These are phyloP conservation scores for Ganaspis brasiliensis DNA, from an alignment of 2,888 invertebrate genomes.

Conservation along the genomic window DNA sequence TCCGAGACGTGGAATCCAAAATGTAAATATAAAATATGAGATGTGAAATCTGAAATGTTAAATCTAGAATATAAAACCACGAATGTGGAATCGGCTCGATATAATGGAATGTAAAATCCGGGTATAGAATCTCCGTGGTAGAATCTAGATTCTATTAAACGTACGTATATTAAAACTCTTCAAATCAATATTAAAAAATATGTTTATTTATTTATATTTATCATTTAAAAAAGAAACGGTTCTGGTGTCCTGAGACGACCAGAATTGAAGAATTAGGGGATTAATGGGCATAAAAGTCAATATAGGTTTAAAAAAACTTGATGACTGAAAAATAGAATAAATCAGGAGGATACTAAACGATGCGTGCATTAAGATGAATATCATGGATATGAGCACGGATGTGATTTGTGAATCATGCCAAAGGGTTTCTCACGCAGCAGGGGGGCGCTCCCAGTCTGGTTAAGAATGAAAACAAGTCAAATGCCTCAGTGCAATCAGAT, in stretches of 20 bases:
- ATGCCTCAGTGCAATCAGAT: conserved; percentile 36
- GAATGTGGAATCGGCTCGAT: too few relatives aligned
- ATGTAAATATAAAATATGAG: too few relatives aligned
- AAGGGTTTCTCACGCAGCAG: conserved; percentile 41
- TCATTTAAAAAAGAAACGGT: too few relatives aligned
- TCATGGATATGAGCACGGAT: conserved; percentile 12
- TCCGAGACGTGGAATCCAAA: too few relatives aligned
- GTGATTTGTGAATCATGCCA: conserved; percentile 37
- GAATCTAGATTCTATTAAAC: too few relatives aligned
- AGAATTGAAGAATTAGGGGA: neutral
- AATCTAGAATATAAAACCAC: too few relatives aligned
- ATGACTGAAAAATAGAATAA: conserved; percentile 21
- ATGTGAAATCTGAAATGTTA: too few relatives aligned
- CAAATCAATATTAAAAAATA: too few relatives aligned
- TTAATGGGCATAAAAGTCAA: conserved; percentile 1
- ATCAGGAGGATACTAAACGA: conserved; percentile 35
- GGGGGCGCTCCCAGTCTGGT: conserved; percentile 38
- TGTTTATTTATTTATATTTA: too few relatives aligned
- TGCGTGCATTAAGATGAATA: conserved; percentile 30
- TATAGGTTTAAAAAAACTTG: conserved; percentile 8
- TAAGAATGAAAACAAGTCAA: conserved; percentile 43
- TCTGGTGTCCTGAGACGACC: neutral
- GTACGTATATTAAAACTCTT: too few relatives aligned
- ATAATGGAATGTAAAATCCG: too few relatives aligned
- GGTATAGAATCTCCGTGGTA: too few relatives aligned